These are phyloP conservation scores for Thereva nobilitata DNA, from an alignment of 2,888 invertebrate species.

Conservation along the genomic window DNA sequence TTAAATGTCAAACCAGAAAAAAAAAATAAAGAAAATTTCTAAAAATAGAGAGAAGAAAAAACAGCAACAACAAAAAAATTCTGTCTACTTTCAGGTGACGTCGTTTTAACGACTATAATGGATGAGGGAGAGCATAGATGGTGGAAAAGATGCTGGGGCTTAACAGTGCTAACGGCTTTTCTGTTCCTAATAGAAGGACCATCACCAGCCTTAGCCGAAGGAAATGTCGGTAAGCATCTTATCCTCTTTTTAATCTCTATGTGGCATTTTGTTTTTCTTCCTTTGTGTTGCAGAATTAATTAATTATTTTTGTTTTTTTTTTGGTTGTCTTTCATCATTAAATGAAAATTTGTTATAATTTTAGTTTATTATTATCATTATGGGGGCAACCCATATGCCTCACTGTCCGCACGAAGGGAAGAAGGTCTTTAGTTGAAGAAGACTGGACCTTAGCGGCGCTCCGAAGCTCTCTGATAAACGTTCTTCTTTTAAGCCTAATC, in stretches of 20 bases:
- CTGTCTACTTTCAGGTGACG: slow-evolving; percentile 24
- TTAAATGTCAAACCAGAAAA: too few relatives aligned
- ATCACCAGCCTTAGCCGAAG: slow-evolving; percentile 35
- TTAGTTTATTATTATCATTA: too few relatives aligned
- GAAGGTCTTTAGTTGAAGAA: too few relatives aligned
- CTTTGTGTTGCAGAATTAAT: neutral
- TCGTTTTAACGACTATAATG: slow-evolving; percentile 34
- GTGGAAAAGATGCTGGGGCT: slow-evolving; percentile 32
- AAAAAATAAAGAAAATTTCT: too few relatives aligned
- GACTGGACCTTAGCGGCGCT: too few relatives aligned
- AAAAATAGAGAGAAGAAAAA: slow-evolving; percentile 7
- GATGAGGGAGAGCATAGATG: slow-evolving; percentile 36
- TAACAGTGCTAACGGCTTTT: slow-evolving; percentile 10
- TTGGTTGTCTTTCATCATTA: too few relatives aligned
- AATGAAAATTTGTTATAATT: too few relatives aligned
- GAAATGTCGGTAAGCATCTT: slow-evolving; percentile 39
- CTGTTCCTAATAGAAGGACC: slow-evolving; percentile 32
- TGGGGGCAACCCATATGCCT: too few relatives aligned
- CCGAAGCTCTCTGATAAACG: too few relatives aligned
- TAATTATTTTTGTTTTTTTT: too few relatives aligned
- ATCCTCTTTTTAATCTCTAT: neutral
- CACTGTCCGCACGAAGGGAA: too few relatives aligned
- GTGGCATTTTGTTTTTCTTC: neutral
- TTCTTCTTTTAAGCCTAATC: too few relatives aligned
- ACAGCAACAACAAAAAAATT: neutral